These are phyloP conservation scores for Marisa cornuarietis DNA, from an alignment of 1,140 invertebrate genomes.

Conservation along the genomic window DNA sequence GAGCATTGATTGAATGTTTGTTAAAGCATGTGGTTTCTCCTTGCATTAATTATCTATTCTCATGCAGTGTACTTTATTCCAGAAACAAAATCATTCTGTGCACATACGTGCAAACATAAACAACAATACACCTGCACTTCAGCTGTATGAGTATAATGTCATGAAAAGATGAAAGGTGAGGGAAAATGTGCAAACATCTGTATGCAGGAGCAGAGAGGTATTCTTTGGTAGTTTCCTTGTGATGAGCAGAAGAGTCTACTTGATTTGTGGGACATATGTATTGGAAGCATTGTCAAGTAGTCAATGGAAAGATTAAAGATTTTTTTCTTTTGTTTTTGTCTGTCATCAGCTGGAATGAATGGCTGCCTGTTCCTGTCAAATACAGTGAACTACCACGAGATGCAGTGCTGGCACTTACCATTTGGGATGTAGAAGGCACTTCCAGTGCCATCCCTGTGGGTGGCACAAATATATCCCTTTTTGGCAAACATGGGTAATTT, in stretches of 20 bases:
- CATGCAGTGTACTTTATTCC: too few species aligned
- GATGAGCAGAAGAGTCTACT: neutral
- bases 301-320: neutral
- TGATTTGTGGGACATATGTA: too few species aligned
- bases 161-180: too few species aligned
- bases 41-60: too few species aligned
- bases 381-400: constrained; percentile 92
- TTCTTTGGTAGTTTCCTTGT: neutral
- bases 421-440: constrained; percentile 92
- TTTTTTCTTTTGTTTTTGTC: constrained; percentile 25
- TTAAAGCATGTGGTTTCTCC: too few species aligned
- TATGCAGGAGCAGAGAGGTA: too few species aligned
- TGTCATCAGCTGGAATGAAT: constrained; percentile 92
- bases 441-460: constrained; percentile 85
- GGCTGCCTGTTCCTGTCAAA: constrained; percentile 90
- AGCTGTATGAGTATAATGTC: too few species aligned
- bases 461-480: constrained; percentile 88
- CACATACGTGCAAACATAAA: too few species aligned
- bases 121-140: too few species aligned
- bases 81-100: too few species aligned
- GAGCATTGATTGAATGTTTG: too few species aligned
- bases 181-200: too few species aligned
- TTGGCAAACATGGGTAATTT: constrained; percentile 81
- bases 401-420: constrained; percentile 88
- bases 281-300: neutral